A percentile compares a stretch with the other conserved stretches of the same genome.
These are phyloP conservation scores for Rhabdomys dilectus DNA, from an alignment of 2,113 vertebrate species.

Conservation along the genomic window DNA sequence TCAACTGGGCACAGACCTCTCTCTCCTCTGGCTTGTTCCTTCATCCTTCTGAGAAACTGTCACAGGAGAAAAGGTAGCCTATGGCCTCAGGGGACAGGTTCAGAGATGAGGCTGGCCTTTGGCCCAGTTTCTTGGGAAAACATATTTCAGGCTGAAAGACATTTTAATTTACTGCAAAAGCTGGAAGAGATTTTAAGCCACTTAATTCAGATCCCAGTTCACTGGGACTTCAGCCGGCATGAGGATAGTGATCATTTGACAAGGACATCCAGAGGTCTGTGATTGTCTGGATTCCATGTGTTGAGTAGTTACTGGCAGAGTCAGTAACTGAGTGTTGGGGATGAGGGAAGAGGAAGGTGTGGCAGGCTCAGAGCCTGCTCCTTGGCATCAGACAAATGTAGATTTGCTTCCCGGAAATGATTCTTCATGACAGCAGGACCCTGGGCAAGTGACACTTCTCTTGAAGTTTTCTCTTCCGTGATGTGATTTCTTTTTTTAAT, in stretches of 20 bases:
- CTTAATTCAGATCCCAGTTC: background rate
- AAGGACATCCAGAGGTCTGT: background rate
- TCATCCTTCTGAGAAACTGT: slow-evolving; percentile 12
- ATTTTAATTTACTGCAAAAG: slow-evolving; percentile 32
- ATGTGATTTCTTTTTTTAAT: background rate
- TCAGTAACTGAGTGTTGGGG: background rate
- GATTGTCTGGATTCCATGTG: background rate
- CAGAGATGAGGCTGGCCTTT: background rate
- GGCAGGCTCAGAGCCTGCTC: background rate
- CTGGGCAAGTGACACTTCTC: background rate
- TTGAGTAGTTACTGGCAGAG: background rate
- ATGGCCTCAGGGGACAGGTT: background rate
- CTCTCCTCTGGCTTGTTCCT: background rate
- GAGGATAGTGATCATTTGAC: background rate
- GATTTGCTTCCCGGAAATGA: background rate
- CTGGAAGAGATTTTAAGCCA: background rate
- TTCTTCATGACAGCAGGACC: background rate
- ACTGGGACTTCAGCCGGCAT: background rate
- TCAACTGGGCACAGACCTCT: background rate
- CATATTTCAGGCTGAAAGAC: background rate
- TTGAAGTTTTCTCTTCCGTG: background rate
- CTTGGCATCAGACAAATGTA: background rate
- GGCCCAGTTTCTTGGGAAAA: slow-evolving; percentile 30
- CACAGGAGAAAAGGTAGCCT: background rate
- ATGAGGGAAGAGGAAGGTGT: background rate